Base-by-base conservation (phyloP, 2,797 vertebrate genomes). In the Valencia hispanica region DNA sequence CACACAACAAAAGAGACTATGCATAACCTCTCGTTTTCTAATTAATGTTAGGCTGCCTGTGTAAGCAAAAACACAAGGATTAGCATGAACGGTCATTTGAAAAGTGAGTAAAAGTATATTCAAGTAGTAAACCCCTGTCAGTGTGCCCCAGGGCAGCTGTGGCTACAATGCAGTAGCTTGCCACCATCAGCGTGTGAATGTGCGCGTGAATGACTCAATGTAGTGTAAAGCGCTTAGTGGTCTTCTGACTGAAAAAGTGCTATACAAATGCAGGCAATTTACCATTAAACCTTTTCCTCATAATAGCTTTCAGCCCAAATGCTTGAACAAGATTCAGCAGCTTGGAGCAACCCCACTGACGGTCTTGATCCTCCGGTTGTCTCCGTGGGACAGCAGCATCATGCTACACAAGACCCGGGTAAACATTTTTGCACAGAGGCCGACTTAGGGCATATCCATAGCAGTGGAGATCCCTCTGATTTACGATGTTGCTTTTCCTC, bases 361-460 rank as follows among this genome's bases (percentile, higher is more conserved):
- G 87, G 88, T 79, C 79, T 61, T 71, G 85, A 91, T 88, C 91
- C 69, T 72, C 1, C 15, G 59, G 80, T 79, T 73, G 80, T 84
- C 85, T 93, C 88, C 80, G 66, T 73, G 84, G 84, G 90, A 89
- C 59, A 73, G 86, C 75, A 84, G 82, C 84, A 82, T 80, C 74
- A 85, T 68, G 75, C 83, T 87, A 86, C 84, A 79, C 82, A 39
- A 86, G 89, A 89, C 90, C 83, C 68, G 88, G 88, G 88, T 93
- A 94, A 95, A 95, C 88, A 92, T 93, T 94, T 93, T 92, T 85
- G 84, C 79, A 73, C 86, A 86, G 85, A 90, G 89, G 92, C 89
- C 75, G 77, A 68, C 70, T 75, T 53, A 25, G 86, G 86, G 88
- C 81, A 85, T 74, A 88, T 89, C 86, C 85, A 84, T 69, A 87